Evolutionary conservation across 2,888 invertebrate species (phyloP).

Genomic region (Idaea dimidiata): DNA sequence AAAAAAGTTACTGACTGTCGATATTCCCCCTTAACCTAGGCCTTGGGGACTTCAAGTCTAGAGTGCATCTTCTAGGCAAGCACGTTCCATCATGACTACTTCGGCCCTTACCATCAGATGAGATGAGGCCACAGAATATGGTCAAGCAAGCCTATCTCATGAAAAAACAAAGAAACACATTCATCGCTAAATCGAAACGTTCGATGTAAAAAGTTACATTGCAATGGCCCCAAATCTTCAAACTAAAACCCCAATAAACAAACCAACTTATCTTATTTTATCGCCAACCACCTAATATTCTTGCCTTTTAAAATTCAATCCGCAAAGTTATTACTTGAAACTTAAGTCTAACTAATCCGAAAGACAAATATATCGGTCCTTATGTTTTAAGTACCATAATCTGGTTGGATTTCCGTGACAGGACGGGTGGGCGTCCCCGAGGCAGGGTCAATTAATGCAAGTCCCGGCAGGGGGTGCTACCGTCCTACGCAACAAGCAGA

Average conservation of each 20-base stretch:
- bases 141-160: too few relatives aligned
- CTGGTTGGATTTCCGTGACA: slow-evolving; percentile 22
- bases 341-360: background rate
- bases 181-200: too few relatives aligned
- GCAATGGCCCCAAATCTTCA: background rate
- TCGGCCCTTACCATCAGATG: too few relatives aligned
- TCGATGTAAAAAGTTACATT: too few relatives aligned
- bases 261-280: background rate
- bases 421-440: slow-evolving; percentile 37
- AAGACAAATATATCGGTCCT: background rate
- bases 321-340: slow-evolving; percentile 1
- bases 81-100: too few relatives aligned
- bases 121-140: too few relatives aligned
- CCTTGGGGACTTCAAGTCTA: too few relatives aligned
- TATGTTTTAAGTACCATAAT: slow-evolving; percentile 14
- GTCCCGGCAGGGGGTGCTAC: slow-evolving; percentile 33
- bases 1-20: too few relatives aligned
- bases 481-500: slow-evolving; percentile 30
- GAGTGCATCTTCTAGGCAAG: too few relatives aligned
- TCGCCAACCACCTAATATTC: slow-evolving; percentile 3
- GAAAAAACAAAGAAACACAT: too few relatives aligned
- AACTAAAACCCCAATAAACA: background rate
- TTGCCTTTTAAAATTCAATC: slow-evolving; percentile 3
- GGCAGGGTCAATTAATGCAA: slow-evolving; percentile 37
- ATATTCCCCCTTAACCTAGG: too few relatives aligned